Base-by-base conservation (phyloP, 2,797 vertebrate species). In the Heliangelus exortis region DNA sequence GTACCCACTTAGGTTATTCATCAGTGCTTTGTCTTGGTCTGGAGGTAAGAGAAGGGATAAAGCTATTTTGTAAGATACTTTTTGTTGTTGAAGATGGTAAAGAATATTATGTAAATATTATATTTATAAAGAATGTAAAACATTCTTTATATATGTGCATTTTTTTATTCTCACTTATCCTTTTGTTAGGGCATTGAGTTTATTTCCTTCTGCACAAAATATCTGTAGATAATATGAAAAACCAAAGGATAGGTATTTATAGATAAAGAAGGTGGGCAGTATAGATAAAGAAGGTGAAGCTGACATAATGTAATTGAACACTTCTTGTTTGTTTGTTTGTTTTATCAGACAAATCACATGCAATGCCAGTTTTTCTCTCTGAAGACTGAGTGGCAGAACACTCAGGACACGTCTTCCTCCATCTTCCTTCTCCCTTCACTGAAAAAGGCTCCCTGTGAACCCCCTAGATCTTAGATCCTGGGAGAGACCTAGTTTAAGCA, bases 401-500 rank as follows among this genome's bases (percentile, higher is more conserved):
- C 41, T 71, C 48, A 18, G 21, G 47, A 75, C 50, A 43, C 21
- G 48, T 58, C 9, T 86, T 91, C 43, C 19, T 88, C 28, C 39
- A 29, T 85, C 61, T 91, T 90, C 25, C 14, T 4, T 45, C 12
- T 87, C 53, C 34, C 36, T 83, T 33, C 20, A 57, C 33, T 25
- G 66, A 77, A 84, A 34, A 61, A 66, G 2, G 2, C 22, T 83
- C 5, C 25, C 15, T 2, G 2, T 76, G 71, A 94, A 29, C 9
- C 1, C 15, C 9, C 2, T 10, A 6, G 0, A 18, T 90, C 31
- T 84, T 84, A 18, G 11, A 33, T 68, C 31, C 57, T 81, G 28
- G 36, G 76, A 91, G 66, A 73, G 66, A 73, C 39, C 12, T 78
- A 48, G 41, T 85, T 92, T 87, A 91, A 94, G 92, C 61, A 83